Evolutionary conservation across 2,113 vertebrate genomes (phyloP).

Genomic region (Taurulus bubalis): DNA sequence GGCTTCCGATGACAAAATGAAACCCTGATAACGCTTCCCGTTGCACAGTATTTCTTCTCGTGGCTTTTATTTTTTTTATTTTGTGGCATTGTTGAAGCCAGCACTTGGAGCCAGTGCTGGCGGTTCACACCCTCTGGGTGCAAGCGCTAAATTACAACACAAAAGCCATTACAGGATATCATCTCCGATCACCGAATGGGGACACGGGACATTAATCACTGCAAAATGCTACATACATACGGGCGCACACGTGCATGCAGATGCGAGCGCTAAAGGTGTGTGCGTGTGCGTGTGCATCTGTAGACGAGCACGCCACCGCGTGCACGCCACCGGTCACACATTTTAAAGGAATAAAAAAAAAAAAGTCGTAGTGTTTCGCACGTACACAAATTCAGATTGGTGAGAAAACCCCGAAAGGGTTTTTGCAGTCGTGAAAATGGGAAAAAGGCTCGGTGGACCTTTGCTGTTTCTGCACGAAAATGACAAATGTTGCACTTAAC

Average conservation of each 20-base stretch:
- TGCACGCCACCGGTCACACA: background rate
- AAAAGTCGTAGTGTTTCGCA: background rate
- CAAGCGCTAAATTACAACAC: slow-evolving; percentile 40
- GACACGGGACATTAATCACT: slow-evolving; percentile 58
- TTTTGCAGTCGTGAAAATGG: slow-evolving; percentile 11
- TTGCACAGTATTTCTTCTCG: background rate
- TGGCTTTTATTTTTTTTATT: background rate
- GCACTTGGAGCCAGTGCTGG: slow-evolving; percentile 2
- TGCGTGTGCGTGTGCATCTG: background rate
- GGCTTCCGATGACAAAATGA: background rate
- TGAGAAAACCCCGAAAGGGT: background rate
- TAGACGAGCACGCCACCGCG: background rate
- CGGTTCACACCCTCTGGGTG: slow-evolving; percentile 42
- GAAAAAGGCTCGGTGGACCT: background rate
- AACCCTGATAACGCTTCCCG: background rate
- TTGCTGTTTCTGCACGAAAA: slow-evolving; percentile 34
- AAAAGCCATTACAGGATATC: slow-evolving; percentile 58
- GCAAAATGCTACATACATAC: slow-evolving; percentile 30
- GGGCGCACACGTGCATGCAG: background rate
- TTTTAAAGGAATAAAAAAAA: background rate
- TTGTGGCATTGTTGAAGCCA: slow-evolving; percentile 1
- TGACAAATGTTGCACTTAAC: slow-evolving; percentile 56
- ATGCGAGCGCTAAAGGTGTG: background rate
- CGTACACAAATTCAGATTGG: background rate
- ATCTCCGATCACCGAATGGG: slow-evolving; percentile 38